Evolutionary conservation across 2,797 vertebrate species (phyloP).

Genomic region (Sphenodon punctatus): DNA sequence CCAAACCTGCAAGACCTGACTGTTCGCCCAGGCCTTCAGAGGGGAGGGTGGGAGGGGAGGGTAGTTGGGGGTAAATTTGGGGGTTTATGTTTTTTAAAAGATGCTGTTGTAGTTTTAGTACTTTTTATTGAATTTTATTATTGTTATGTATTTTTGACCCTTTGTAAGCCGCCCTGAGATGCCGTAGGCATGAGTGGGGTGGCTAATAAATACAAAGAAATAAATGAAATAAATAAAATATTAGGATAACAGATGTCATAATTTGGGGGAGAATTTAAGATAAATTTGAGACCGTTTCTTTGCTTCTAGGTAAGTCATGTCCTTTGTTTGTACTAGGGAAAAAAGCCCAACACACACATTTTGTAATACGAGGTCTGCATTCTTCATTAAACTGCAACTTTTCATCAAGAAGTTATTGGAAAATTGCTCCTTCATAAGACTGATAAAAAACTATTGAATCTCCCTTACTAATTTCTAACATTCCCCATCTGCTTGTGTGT

Average conservation of each 20-base stretch:
- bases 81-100: no score
- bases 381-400: background rate
- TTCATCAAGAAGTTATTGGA: constrained; percentile 9
- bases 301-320: background rate
- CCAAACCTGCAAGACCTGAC: no score
- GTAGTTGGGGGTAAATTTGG: no score
- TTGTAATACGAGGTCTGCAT: background rate
- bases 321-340: background rate
- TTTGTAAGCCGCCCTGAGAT: no score
- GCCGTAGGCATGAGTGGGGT: no score
- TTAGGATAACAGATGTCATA: background rate
- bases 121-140: no score
- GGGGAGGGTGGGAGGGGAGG: no score
- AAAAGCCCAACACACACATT: background rate
- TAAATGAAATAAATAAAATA: no score
- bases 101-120: no score
- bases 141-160: no score
- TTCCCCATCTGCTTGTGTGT: background rate
- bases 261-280: background rate
- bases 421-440: background rate
- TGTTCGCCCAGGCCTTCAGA: no score
- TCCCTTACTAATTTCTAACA: constrained; percentile 27
- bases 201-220: no score
- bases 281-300: constrained; percentile 27
- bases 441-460: constrained; percentile 18